Base-by-base conservation (phyloP, 2,888 invertebrate species). In the Lobophora halterata region DNA sequence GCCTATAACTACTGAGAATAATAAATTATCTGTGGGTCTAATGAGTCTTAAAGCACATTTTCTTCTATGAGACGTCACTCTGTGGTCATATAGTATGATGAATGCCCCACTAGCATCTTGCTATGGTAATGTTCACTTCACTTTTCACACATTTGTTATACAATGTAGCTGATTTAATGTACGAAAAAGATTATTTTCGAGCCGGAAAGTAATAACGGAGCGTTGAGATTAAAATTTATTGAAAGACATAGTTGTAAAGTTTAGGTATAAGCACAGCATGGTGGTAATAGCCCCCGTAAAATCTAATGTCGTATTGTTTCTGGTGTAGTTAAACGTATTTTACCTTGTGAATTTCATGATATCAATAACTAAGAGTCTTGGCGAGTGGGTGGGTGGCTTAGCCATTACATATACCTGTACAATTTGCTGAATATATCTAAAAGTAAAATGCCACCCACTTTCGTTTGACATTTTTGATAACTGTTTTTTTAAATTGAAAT, bases 271-370 rank as follows among this genome's bases (percentile, higher is more conserved):
- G 21, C 37, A 17, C 37, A 43, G 43, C 37, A 33, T 33, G 20
- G n/a, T 8, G 43, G 26, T 43, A 38, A 33, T 30, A 43, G 14
- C 12, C 17, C 14, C 25, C 10, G 16, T 43, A 43, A 43, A 37
- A 29, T 33, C 33, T 37, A 34, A 37, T 30, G 29, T 33, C 37
- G 33, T 43, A 43, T 43, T 43, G 43, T 43, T 26, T 26, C 30
- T 21, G 5, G 17, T 38, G 20, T 30, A 14, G 32, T 29, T 29
- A 33, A 37, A n/a, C n/a, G n/a, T 43, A 37, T 28, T 36, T 43
- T 29, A 32, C 24, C 20, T 13, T 19, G 23, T 13, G 30, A 26
- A 36, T 28, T 37, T 33, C 42, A 37, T 33, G 32, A 33, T 43
- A 37, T 28, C 42, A 32, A 31, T 43, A 33, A 29, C 30, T 13